Percentiles rank a stretch among this genome's conserved stretches.
phyloP scores from a whole-genome alignment of 2,797 vertebrate species.

The Anguilla megastoma region DNA sequence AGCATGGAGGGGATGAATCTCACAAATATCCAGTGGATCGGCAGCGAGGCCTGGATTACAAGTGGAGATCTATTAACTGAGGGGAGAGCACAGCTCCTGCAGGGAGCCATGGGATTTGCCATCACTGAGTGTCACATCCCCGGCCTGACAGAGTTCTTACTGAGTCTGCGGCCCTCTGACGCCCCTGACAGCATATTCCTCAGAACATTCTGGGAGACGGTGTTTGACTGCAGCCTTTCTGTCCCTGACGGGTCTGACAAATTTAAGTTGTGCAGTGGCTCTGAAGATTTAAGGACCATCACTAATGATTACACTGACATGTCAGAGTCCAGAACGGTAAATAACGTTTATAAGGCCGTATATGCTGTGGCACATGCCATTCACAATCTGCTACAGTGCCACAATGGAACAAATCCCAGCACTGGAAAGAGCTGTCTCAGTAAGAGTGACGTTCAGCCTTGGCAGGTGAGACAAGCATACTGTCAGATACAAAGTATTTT shows the following conservation, averaged over 20 bases:
- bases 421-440: conserved; percentile 59
- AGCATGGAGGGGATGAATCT: conserved; percentile 52
- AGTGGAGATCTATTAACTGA: conserved; percentile 49
- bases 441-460: conserved; percentile 53
- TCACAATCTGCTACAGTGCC: conserved; percentile 59
- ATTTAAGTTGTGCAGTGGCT: conserved; percentile 54
- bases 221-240: conserved; percentile 45
- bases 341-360: conserved; percentile 66
- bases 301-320: conserved; percentile 62
- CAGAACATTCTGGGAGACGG: conserved; percentile 26
- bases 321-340: conserved; percentile 54
- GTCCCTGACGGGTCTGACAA: conserved; percentile 23
- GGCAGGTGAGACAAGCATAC: conserved; percentile 52
- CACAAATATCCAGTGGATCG: conserved; percentile 56
- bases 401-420: conserved; percentile 58
- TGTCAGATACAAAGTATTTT: neutral
- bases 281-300: conserved; percentile 58
- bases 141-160: conserved; percentile 57
- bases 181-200: conserved; percentile 30
- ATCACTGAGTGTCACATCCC: conserved; percentile 54
- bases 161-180: conserved; percentile 54
- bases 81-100: conserved; percentile 26
- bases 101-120: conserved; percentile 63
- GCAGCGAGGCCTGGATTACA: conserved; percentile 43
- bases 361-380: conserved; percentile 64